Conservation (phyloP, 2,113 vertebrate species). For the Apistogramma diplotaenia region DNA sequence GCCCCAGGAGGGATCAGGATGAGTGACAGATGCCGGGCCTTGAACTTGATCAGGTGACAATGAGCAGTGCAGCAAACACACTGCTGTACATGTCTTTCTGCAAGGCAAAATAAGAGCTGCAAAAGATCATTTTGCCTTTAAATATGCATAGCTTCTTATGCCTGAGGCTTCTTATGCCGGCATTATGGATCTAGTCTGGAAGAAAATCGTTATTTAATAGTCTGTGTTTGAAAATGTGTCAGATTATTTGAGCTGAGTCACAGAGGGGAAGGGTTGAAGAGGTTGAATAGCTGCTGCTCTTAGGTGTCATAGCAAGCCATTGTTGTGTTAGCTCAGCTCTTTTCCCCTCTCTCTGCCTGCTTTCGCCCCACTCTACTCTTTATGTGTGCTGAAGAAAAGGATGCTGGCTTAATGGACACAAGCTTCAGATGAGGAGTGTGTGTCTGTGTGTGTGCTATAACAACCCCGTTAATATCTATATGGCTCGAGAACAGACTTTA, state of each 20-base stretch:
- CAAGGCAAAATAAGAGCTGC: neutral
- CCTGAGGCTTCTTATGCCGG: neutral
- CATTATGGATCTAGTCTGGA: neutral
- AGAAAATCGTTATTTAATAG: neutral
- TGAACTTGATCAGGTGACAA: neutral
- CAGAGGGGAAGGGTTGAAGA: neutral
- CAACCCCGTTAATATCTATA: conserved; percentile 50
- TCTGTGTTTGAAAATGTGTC: neutral
- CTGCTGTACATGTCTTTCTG: neutral
- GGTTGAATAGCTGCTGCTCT: neutral
- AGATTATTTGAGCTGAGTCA: conserved; percentile 22
- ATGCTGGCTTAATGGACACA: neutral
- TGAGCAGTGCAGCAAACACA: neutral
- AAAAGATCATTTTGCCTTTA: neutral
- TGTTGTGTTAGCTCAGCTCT: neutral
- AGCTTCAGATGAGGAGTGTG: neutral
- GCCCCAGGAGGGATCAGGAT: neutral
- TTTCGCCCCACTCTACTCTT: neutral
- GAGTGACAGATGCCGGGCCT: conserved; percentile 2
- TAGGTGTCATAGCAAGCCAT: neutral
- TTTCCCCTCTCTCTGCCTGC: neutral
- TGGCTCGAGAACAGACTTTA: neutral
- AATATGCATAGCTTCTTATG: neutral
- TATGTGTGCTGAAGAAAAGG: neutral
- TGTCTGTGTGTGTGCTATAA: neutral